A percentile compares a stretch with the other conserved stretches of the same genome.
Conservation (phyloP, 2,888 invertebrate genomes). For the Clivina fossor region DNA sequence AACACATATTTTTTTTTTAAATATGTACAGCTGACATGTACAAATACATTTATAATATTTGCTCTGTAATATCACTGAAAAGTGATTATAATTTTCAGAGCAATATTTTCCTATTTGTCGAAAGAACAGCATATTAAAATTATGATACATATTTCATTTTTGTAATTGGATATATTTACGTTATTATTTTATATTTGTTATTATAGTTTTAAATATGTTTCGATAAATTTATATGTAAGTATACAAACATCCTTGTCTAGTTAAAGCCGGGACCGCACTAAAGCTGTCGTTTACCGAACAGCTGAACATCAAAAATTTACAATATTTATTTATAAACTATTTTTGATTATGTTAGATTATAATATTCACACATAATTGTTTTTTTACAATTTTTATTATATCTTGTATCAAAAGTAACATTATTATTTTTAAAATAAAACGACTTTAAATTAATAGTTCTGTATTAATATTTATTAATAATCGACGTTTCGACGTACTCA, state of each 20-base stretch:
- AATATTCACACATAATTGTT: too few species aligned
- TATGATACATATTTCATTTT: neutral
- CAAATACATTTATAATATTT: too few species aligned
- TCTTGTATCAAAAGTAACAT: neutral
- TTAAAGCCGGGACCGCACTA: constrained; percentile 36
- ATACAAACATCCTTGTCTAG: constrained; percentile 32
- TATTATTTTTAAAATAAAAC: too few species aligned
- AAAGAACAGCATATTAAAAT: constrained; percentile 26
- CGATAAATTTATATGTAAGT: constrained; percentile 11
- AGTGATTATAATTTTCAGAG: too few species aligned
- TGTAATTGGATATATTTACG: constrained; percentile 7
- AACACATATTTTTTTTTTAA: too few species aligned
- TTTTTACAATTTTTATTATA: neutral
- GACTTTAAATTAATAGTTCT: too few species aligned
- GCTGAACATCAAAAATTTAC: constrained; percentile 28
- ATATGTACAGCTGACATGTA: too few species aligned
- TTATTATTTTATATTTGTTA: constrained; percentile 12
- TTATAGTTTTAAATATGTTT: constrained; percentile 9
- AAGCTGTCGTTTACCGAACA: constrained; percentile 30
- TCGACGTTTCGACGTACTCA: too few species aligned
- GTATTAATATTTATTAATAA: too few species aligned
- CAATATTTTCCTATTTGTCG: constrained; percentile 27
- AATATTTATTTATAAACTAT: constrained; percentile 15
- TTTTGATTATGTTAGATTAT: too few species aligned
- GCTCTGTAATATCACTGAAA: too few species aligned